Evolutionary conservation across 2,888 invertebrate species (phyloP), one percentile per base, ranked within the genome.

Genomic region (Eumacrocentrus americanus): DNA sequence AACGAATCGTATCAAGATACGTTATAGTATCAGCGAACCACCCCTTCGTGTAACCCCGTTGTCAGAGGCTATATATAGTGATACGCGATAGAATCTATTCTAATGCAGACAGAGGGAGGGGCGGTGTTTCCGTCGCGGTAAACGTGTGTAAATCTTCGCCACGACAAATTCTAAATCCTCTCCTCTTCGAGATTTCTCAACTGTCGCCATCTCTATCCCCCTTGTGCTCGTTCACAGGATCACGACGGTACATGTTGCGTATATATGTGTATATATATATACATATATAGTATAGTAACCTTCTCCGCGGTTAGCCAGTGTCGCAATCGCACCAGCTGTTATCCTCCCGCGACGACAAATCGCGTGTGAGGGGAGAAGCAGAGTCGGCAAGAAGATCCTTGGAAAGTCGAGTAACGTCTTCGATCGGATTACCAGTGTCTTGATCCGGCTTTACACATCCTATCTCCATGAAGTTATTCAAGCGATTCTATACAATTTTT

Each of bases 91-190:
- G 57, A 53, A 68, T 70, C 66, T 65, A 71, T 68, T 71, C 67
- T 67, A 69, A 72, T 69, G 67, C 64, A 64, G 38, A 59, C 58
- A 37, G 18, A 9, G 29, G 44, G 42, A 37, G 42, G 29, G 44
- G 42, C 23, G 34, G 22, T n/a, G 29, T n/a, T 11, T 14, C 29
- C 46, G 46, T 40, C n/a, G 29, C 25, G 40, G 57, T 47, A 52
- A 55, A 42, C 52, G 46, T 20, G 64, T 69, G 68, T 73, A 73
- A 73, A 73, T 73, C 72, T 71, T 67, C 56, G 40, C 55, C 48
- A 58, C 63, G 70, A 71, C 71, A 71, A 72, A 69, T 72, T 70
- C 65, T 61, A 71, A 72, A 71, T 70, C 71, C 71, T 70, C 62
- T 70, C 71, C 70, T 70, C 61, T 44, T 63, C 51, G 63, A 66